Percentiles rank a stretch among this genome's conserved stretches.
These are phyloP conservation scores for Porphyrio hochstetteri DNA, from an alignment of 2,113 vertebrate genomes.

Conservation along the genomic window DNA sequence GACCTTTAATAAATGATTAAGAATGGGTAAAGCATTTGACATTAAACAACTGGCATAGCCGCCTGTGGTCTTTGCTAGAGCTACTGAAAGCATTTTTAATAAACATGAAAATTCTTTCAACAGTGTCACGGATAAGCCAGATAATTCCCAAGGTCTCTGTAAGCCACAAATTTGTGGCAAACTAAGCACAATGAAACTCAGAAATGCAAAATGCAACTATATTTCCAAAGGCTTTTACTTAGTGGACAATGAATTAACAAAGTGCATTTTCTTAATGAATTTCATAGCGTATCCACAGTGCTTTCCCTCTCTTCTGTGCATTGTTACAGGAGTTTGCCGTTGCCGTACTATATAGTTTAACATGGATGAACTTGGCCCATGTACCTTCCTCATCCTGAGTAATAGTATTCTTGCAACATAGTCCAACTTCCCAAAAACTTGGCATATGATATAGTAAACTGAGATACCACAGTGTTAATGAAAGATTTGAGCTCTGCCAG, in stretches of 20 bases:
- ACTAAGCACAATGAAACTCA: neutral
- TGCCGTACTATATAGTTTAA: neutral
- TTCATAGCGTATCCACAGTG: neutral
- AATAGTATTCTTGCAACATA: neutral
- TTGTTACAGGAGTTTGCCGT: neutral
- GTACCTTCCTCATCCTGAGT: neutral
- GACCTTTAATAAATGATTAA: neutral
- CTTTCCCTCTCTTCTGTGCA: neutral
- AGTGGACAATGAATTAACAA: neutral
- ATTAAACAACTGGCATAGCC: neutral
- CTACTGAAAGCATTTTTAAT: neutral
- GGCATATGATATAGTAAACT: neutral
- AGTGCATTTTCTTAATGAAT: neutral
- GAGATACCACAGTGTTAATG: neutral
- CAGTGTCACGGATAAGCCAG: neutral
- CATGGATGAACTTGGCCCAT: neutral
- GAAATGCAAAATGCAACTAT: neutral
- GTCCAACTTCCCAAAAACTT: neutral
- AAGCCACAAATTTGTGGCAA: neutral
- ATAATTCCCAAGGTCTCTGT: neutral
- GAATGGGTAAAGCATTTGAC: neutral
- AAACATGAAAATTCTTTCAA: neutral
- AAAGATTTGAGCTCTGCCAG: neutral
- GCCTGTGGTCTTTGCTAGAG: neutral
- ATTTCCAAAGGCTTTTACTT: neutral